These are phyloP conservation scores for Cephus cinctus DNA, from an alignment of 1,140 invertebrate species.

Conservation along the genomic window DNA sequence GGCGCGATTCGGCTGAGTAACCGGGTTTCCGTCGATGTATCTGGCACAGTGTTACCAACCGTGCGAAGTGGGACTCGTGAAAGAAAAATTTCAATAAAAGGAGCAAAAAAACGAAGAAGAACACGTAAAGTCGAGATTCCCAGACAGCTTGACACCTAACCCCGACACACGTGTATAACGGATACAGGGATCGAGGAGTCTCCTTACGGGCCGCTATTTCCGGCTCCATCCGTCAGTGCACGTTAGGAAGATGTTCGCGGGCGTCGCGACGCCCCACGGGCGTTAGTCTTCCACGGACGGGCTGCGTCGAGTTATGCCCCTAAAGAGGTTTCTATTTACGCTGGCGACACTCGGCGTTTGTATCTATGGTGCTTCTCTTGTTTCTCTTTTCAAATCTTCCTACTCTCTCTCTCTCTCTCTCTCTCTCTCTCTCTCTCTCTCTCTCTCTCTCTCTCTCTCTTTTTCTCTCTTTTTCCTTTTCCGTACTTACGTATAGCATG, in stretches of 20 bases:
- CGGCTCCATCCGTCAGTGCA: constrained; percentile 52
- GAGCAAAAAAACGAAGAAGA: too few relatives aligned
- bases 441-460: background rate
- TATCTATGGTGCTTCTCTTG: background rate
- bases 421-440: constrained; percentile 1
- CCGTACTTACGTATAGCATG: constrained; percentile 22
- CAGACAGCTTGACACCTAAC: constrained; percentile 44
- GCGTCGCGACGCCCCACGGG: constrained; percentile 38
- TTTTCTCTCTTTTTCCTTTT: constrained; percentile 10
- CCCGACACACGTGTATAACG: too few relatives aligned
- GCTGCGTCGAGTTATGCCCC: constrained; percentile 47
- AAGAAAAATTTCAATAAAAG: too few relatives aligned
- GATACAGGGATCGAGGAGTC: too few relatives aligned
- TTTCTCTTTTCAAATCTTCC: constrained; percentile 17
- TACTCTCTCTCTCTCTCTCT: constrained; percentile 15
- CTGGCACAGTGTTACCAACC: too few relatives aligned
- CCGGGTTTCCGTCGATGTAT: too few relatives aligned
- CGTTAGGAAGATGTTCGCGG: constrained; percentile 42
- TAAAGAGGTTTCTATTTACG: constrained; percentile 53
- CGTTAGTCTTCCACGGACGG: constrained; percentile 49
- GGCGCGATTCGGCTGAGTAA: too few relatives aligned
- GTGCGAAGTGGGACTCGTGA: too few relatives aligned
- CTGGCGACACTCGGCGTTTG: constrained; percentile 15
- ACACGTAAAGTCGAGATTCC: too few relatives aligned
- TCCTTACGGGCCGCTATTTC: constrained; percentile 46